phyloP scores from a whole-genome alignment of 1,140 invertebrate species.

The Pteromalus puparum region DNA sequence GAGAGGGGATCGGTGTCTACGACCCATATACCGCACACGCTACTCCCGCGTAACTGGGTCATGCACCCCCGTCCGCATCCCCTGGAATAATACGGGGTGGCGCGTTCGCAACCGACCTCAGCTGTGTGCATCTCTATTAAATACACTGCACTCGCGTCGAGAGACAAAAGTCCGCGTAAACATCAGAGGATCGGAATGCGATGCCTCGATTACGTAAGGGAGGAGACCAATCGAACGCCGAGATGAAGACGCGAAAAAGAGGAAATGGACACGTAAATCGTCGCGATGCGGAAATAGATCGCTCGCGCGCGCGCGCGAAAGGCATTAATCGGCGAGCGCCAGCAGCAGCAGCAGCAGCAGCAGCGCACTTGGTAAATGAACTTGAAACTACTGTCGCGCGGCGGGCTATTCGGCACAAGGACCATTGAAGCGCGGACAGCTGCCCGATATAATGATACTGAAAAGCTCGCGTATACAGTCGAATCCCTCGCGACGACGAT shows the following conservation, averaged over 20 bases:
- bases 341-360: no score
- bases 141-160: no score
- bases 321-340: conserved; percentile 43
- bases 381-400: neutral
- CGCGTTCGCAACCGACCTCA: conserved; percentile 22
- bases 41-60: conserved; percentile 69
- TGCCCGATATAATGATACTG: neutral
- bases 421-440: conserved; percentile 6
- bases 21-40: conserved; percentile 69
- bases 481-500: no score
- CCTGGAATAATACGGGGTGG: conserved; percentile 70
- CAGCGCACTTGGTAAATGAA: conserved; percentile 27
- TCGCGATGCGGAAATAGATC: conserved; percentile 39
- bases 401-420: conserved; percentile 21
- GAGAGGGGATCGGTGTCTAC: conserved; percentile 60
- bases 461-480: no score
- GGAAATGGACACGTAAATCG: no score
- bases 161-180: no score
- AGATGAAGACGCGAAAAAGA: no score
- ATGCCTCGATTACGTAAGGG: no score
- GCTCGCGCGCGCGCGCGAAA: neutral
- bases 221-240: no score
- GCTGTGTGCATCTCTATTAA: neutral
- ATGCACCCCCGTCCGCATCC: conserved; percentile 67
- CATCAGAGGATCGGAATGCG: no score